Evolutionary conservation across 2,797 vertebrate genomes (phyloP).

Genomic region (Carapus acus): DNA sequence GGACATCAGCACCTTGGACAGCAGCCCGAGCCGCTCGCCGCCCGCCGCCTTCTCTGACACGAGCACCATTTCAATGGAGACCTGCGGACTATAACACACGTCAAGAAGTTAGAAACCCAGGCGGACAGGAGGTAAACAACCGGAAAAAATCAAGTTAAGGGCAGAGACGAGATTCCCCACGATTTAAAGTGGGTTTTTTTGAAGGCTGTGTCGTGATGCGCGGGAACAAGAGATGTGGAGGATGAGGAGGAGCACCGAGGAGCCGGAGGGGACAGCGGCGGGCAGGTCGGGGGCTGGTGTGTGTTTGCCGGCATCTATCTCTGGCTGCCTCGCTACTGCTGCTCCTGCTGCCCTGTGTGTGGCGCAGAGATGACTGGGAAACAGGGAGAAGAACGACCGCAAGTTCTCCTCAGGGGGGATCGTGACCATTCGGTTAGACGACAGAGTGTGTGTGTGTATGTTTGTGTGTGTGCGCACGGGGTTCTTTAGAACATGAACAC

Average conservation of each 20-base stretch:
- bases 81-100: not conserved
- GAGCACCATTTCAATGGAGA: slow-evolving; percentile 1
- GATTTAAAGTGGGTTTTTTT: slow-evolving; percentile 12
- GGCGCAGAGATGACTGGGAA: slow-evolving; percentile 43
- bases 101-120: not conserved
- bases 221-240: slow-evolving; percentile 7
- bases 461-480: not conserved
- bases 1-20: slow-evolving; percentile 65
- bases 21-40: slow-evolving; percentile 47
- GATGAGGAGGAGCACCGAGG: slow-evolving; percentile 22
- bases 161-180: not conserved
- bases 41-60: slow-evolving; percentile 12
- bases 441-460: too few species aligned
- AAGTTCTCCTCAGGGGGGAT: slow-evolving; percentile 34
- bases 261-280: slow-evolving; percentile 16
- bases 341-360: slow-evolving; percentile 35
- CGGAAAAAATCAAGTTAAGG: not conserved
- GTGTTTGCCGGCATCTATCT: slow-evolving; percentile 55
- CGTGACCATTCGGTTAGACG: slow-evolving; percentile 17
- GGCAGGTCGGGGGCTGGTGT: slow-evolving; percentile 7
- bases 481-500: not conserved
- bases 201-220: slow-evolving; percentile 11
- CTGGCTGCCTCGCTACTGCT: slow-evolving; percentile 32
- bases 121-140: not conserved
- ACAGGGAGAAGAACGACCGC: slow-evolving; percentile 12